These are phyloP conservation scores for Cairina moschata DNA, from an alignment of 2,113 vertebrate genomes.

Conservation along the genomic window DNA sequence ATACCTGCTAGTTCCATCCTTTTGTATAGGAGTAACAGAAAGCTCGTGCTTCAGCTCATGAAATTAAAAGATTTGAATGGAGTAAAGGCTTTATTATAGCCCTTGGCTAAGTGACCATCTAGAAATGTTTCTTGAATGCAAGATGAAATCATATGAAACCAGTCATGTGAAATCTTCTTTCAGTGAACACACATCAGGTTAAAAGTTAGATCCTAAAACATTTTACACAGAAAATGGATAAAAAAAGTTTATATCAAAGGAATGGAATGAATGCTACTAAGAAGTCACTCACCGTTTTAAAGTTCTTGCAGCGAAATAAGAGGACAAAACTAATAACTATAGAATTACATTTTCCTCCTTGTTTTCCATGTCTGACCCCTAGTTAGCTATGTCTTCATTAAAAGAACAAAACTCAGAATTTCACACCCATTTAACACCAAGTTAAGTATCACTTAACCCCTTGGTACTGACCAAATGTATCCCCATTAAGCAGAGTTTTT, in stretches of 20 bases:
- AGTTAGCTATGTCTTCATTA: constrained; percentile 53
- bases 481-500: constrained; percentile 66
- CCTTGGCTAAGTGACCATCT: background rate
- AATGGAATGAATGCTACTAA: background rate
- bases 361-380: constrained; percentile 43
- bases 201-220: background rate
- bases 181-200: background rate
- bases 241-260: background rate
- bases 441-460: constrained; percentile 69
- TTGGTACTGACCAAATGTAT: constrained; percentile 61
- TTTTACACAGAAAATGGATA: background rate
- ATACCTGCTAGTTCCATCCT: background rate
- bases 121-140: background rate
- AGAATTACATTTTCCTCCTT: constrained; percentile 22
- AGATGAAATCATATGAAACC: background rate
- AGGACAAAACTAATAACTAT: background rate
- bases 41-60: background rate
- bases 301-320: background rate
- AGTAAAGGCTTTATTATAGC: background rate
- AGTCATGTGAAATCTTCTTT: background rate
- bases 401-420: constrained; percentile 60
- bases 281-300: background rate
- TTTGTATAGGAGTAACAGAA: background rate
- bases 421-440: constrained; percentile 64
- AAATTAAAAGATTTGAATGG: background rate